Conservation (phyloP, 2,113 vertebrate species). For the Corydoras maculifer region DNA sequence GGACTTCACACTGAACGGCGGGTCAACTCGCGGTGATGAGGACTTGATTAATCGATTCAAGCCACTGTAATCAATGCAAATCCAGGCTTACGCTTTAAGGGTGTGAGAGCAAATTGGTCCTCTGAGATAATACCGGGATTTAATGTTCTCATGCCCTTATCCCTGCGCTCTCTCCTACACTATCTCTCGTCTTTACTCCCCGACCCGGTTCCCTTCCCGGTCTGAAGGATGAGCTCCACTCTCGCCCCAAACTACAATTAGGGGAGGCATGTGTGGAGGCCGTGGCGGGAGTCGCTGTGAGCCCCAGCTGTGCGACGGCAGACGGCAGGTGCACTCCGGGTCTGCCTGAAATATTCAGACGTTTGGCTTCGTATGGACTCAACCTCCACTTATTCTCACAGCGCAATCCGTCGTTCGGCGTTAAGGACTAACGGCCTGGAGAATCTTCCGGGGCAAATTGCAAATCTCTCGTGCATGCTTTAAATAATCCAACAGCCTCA, state of each 20-base stretch:
- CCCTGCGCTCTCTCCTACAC: neutral
- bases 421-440: slow-evolving; percentile 33
- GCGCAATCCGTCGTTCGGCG: slow-evolving; percentile 49
- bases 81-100: slow-evolving; percentile 19
- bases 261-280: slow-evolving; percentile 37
- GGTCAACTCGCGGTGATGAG: neutral
- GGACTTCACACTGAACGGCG: neutral
- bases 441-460: slow-evolving; percentile 21
- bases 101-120: slow-evolving; percentile 15
- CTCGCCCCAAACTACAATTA: slow-evolving; percentile 51
- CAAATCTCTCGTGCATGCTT: slow-evolving; percentile 22
- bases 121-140: slow-evolving; percentile 19
- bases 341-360: slow-evolving; percentile 59
- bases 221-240: slow-evolving; percentile 39
- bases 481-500: slow-evolving; percentile 33
- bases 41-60: slow-evolving; percentile 35
- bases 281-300: slow-evolving; percentile 25
- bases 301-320: slow-evolving; percentile 48
- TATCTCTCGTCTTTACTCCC: slow-evolving; percentile 13
- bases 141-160: neutral
- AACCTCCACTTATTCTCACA: slow-evolving; percentile 48
- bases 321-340: slow-evolving; percentile 62
- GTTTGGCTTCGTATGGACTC: slow-evolving; percentile 47
- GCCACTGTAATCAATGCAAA: slow-evolving; percentile 27
- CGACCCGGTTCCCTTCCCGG: slow-evolving; percentile 31